phyloP scores from a whole-genome alignment of 2,888 invertebrate species.

The Choristoneura rosaceana region DNA sequence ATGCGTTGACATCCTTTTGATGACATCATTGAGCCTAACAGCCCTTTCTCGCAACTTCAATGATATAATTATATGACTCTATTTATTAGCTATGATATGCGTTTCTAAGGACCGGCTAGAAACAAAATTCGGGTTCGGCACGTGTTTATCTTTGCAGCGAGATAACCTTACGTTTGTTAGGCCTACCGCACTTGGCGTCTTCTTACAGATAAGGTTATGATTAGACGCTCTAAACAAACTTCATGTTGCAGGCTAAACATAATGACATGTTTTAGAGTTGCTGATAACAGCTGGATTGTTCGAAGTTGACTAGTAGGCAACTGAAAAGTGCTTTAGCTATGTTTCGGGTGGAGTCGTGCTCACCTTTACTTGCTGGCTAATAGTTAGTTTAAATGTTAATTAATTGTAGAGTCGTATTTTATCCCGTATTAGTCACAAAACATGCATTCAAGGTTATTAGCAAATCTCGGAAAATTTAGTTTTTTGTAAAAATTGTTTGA shows the following conservation, averaged over 20 bases:
- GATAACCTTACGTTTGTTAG: conserved; percentile 64
- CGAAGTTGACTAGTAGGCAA: not conserved
- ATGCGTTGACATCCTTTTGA: not conserved
- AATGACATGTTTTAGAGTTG: conserved; percentile 24
- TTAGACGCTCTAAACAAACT: conserved; percentile 49
- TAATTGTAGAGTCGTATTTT: not conserved
- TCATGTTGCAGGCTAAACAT: conserved; percentile 27
- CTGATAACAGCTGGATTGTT: conserved; percentile 4
- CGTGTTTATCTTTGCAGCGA: conserved; percentile 53
- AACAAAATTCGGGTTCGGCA: conserved; percentile 42
- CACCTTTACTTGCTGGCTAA: not conserved
- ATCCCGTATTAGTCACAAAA: not conserved
- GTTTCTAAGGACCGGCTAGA: conserved; percentile 35
- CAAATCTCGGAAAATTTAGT: not conserved
- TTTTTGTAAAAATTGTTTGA: no score
- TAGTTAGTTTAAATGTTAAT: not conserved
- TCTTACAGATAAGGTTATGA: conserved; percentile 53
- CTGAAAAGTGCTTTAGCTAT: not conserved
- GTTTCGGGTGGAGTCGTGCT: not conserved
- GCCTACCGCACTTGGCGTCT: conserved; percentile 53
- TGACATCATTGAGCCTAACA: not conserved
- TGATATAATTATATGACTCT: not conserved
- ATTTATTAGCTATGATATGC: conserved; percentile 14
- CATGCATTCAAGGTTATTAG: not conserved
- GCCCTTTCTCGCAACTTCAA: conserved; percentile 1